A percentile compares a stretch with the other conserved stretches of the same genome.
Evolutionary conservation across 2,113 vertebrate species (phyloP).

Genomic region (Anas platyrhynchos): DNA sequence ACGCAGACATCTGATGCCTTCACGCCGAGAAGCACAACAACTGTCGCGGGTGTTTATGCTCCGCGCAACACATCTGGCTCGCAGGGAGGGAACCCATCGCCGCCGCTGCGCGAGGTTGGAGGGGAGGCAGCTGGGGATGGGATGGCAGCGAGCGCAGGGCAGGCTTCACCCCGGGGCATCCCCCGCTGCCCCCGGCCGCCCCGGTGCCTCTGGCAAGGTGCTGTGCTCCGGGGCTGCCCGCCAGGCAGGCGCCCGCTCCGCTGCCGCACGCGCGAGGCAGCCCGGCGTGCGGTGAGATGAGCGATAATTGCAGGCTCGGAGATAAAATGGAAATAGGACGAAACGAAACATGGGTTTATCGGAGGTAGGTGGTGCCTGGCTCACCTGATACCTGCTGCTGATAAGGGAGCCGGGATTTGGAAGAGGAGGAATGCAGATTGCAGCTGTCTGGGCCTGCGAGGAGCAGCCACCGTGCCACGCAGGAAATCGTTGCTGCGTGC

Average conservation of each 20-base stretch:
- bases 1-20: slow-evolving; percentile 69
- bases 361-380: slow-evolving; percentile 31
- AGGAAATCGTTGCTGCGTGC: slow-evolving; percentile 54
- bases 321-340: slow-evolving; percentile 51
- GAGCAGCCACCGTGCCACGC: background rate
- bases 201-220: accelerated
- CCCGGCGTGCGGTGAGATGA: accelerated
- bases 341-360: slow-evolving; percentile 57
- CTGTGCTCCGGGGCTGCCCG: background rate
- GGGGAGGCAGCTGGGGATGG: background rate
- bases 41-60: slow-evolving; percentile 62
- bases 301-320: slow-evolving; percentile 3
- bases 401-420: background rate
- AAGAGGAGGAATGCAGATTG: slow-evolving; percentile 26
- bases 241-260: accelerated
- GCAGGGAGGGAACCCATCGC: slow-evolving; percentile 45
- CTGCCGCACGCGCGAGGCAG: background rate
- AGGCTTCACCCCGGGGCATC: accelerated
- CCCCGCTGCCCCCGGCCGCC: accelerated
- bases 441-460: background rate
- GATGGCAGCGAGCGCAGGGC: background rate
- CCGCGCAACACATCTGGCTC: slow-evolving; percentile 66
- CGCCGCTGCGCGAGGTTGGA: slow-evolving; percentile 12
- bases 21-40: slow-evolving; percentile 38
- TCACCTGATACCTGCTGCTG: slow-evolving; percentile 56